These are phyloP conservation scores for Pristionchus exspectatus DNA, from an alignment of 2,888 invertebrate species.

Conservation along the genomic window DNA sequence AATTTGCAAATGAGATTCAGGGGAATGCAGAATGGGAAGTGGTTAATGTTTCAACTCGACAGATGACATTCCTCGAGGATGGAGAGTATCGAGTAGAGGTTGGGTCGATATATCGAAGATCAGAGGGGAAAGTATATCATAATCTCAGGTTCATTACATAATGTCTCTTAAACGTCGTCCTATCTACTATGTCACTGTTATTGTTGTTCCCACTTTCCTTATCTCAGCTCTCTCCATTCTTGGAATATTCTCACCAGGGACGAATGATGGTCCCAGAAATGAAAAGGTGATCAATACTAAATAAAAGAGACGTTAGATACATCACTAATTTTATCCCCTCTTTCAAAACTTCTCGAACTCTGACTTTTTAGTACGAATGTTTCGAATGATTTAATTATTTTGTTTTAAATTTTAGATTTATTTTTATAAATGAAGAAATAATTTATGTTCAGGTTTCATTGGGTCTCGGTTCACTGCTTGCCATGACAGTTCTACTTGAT, in stretches of 20 bases:
- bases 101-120: slow-evolving; percentile 5
- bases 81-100: slow-evolving; percentile 76
- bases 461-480: slow-evolving; percentile 43
- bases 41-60: slow-evolving; percentile 75
- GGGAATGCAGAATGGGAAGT: slow-evolving; percentile 78
- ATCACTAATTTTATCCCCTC: too few species aligned
- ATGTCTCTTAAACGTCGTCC: slow-evolving; percentile 74
- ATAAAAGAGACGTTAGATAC: too few species aligned
- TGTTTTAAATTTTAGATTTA: too few species aligned
- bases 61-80: slow-evolving; percentile 76
- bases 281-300: slow-evolving; percentile 68
- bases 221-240: slow-evolving; percentile 76
- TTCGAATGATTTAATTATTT: too few species aligned
- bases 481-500: slow-evolving; percentile 77
- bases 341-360: too few species aligned
- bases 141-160: slow-evolving; percentile 71
- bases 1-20: slow-evolving; percentile 58
- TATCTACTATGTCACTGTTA: slow-evolving; percentile 78
- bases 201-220: slow-evolving; percentile 76
- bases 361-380: too few species aligned
- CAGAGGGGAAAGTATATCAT: background rate
- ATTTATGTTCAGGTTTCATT: background rate
- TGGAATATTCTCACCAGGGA: slow-evolving; percentile 76
- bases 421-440: too few species aligned
- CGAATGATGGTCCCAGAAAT: slow-evolving; percentile 74